These are phyloP conservation scores for Lathronympha strigana DNA, from an alignment of 2,888 invertebrate species.

Conservation along the genomic window DNA sequence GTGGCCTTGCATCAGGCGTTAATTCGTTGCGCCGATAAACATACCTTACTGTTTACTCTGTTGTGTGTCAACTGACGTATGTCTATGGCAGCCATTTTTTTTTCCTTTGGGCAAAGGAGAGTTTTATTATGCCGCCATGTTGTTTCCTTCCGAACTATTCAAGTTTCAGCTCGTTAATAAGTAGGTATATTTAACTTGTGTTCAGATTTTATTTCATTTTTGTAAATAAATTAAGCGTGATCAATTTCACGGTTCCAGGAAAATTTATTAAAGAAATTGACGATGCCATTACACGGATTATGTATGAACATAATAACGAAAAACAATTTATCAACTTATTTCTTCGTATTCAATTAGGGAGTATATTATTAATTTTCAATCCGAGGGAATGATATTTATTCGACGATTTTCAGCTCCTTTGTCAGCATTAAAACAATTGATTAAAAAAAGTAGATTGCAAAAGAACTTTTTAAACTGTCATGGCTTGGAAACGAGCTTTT, in stretches of 20 bases:
- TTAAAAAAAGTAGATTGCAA: too few relatives aligned
- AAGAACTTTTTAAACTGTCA: too few relatives aligned
- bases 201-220: too few relatives aligned
- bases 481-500: too few relatives aligned
- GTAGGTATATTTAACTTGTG: background rate
- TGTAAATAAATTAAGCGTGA: background rate
- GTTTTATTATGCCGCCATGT: background rate
- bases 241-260: slow-evolving; percentile 6
- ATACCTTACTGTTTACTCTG: slow-evolving; percentile 32
- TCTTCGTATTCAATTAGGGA: background rate
- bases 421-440: too few relatives aligned
- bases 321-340: background rate
- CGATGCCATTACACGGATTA: background rate
- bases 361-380: too few relatives aligned
- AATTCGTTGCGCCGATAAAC: slow-evolving; percentile 37
- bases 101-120: background rate
- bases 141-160: background rate
- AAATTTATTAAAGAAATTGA: background rate
- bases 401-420: too few relatives aligned
- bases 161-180: background rate
- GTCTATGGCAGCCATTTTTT: background rate
- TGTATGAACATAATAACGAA: background rate
- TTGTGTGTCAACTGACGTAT: slow-evolving; percentile 9
- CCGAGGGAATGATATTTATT: too few relatives aligned
- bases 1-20: slow-evolving; percentile 35